These are phyloP conservation scores for Colostygia pectinataria DNA, from an alignment of 2,888 invertebrate genomes.

Conservation along the genomic window DNA sequence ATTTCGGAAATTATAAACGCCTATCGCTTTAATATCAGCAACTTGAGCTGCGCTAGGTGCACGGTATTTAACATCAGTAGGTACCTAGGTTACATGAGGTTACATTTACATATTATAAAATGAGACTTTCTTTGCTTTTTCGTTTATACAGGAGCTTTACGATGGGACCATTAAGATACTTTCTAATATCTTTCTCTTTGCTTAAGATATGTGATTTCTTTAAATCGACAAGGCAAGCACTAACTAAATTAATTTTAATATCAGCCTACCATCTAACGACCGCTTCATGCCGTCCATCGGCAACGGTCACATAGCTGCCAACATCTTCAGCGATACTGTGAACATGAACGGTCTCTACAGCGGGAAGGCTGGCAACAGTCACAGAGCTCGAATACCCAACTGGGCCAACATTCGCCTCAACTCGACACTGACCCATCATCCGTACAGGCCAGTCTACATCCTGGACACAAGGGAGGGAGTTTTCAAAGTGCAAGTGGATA, in stretches of 20 bases:
- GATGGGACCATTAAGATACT: not conserved
- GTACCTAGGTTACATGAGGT: not conserved
- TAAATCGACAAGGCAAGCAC: too few relatives aligned
- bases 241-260: not conserved
- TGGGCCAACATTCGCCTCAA: conserved; percentile 81
- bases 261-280: conserved; percentile 78
- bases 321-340: conserved; percentile 82
- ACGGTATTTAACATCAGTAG: too few relatives aligned
- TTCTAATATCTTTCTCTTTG: too few relatives aligned
- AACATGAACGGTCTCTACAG: conserved; percentile 85
- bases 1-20: not conserved
- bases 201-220: too few relatives aligned
- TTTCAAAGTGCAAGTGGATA: conserved; percentile 73
- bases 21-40: conserved; percentile 13
- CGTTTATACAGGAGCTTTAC: conserved; percentile 2
- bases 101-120: not conserved
- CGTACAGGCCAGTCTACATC: conserved; percentile 68
- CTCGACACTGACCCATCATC: conserved; percentile 65
- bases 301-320: conserved; percentile 84
- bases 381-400: conserved; percentile 83
- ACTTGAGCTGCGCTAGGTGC: conserved; percentile 2
- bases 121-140: too few relatives aligned
- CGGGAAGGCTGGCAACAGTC: conserved; percentile 80
- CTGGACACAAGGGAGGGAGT: conserved; percentile 72
- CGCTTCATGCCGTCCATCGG: conserved; percentile 84